Conservation (phyloP, 2,888 invertebrate genomes). For the Conistra vaccinii region DNA sequence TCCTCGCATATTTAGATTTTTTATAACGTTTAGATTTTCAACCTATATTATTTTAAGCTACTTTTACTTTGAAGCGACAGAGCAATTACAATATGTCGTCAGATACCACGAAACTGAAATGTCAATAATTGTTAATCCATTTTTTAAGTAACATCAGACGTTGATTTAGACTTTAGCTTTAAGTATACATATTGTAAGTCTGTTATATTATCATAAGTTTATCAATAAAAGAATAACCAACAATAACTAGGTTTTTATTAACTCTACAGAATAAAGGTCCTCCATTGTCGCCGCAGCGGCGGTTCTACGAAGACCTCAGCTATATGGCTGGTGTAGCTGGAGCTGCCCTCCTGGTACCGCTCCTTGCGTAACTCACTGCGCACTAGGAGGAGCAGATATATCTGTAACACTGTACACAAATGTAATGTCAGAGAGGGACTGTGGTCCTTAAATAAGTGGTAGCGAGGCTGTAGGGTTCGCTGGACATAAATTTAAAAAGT, state of each 20-base stretch:
- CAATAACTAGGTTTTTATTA: conserved; percentile 15
- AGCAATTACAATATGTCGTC: too few relatives aligned
- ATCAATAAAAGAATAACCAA: conserved; percentile 8
- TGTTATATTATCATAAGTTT: neutral
- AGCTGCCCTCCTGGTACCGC: conserved; percentile 65
- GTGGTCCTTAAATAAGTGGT: neutral
- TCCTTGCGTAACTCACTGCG: conserved; percentile 69
- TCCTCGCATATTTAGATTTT: too few relatives aligned
- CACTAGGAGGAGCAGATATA: conserved; percentile 70
- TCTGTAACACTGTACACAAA: conserved; percentile 66
- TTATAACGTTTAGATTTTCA: too few relatives aligned
- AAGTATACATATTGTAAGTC: neutral
- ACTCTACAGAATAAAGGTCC: conserved; percentile 37
- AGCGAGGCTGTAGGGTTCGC: too few relatives aligned
- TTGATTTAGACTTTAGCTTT: neutral
- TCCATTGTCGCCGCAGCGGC: conserved; percentile 47
- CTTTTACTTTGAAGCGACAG: too few relatives aligned
- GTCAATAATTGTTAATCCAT: too few relatives aligned
- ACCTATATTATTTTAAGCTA: too few relatives aligned
- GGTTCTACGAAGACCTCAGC: conserved; percentile 64
- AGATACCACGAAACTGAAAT: too few relatives aligned
- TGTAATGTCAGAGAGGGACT: neutral
- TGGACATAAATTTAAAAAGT: neutral
- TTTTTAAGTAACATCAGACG: too few relatives aligned
- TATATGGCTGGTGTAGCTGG: conserved; percentile 69